Evolutionary conservation across 2,797 vertebrate genomes (phyloP), one percentile per base, ranked within the genome.

Genomic region (Eupleurogrammus muticus): DNA sequence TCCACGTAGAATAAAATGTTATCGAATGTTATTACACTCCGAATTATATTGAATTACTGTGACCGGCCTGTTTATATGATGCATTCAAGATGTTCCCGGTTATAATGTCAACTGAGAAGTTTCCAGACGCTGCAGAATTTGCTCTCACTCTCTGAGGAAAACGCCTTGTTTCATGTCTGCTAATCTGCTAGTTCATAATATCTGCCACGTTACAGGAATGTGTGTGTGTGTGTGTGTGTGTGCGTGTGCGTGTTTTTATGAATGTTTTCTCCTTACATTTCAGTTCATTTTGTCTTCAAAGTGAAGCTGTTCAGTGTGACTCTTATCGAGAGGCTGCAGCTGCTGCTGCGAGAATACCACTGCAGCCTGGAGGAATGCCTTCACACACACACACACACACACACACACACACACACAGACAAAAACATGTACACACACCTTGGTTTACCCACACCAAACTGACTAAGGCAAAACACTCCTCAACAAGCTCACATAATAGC

Each of bases 301-400:
- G 88, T 89, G 62, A 82, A 87, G 73, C 80, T 66, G 61, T 82
- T 88, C 69, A 71, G 66, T 82, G 50, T 11, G 66, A 68, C 80
- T 86, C 92, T 94, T 95, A 95, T 95, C 93, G 69, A 84, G 59
- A 66, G 54, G 52, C 85, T 83, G 86, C 94, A 87, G 91, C 90
- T 92, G 91, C 78, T 87, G 83, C 76, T 85, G 75, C 79, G 79
- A 77, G 82, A 84, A 84, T 59, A 66, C 71, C 68, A 61, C 5
- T 16, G 74, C 67, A 64, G 82, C 70, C 79, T 73, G 17, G 19
- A 86, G 70, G 70, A 79, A 84, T 80, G 72, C 72, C 59, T 82
- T 73, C 80, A 77, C 76, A 81, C 75, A 74, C 14, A 58, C 14
- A 9, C 58, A 72, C 51, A 69, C 73, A 79, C 23, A 42, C 34